phyloP scores from a whole-genome alignment of 53 echinoderm and acorn worm species.

The Paracentrotus lividus region DNA sequence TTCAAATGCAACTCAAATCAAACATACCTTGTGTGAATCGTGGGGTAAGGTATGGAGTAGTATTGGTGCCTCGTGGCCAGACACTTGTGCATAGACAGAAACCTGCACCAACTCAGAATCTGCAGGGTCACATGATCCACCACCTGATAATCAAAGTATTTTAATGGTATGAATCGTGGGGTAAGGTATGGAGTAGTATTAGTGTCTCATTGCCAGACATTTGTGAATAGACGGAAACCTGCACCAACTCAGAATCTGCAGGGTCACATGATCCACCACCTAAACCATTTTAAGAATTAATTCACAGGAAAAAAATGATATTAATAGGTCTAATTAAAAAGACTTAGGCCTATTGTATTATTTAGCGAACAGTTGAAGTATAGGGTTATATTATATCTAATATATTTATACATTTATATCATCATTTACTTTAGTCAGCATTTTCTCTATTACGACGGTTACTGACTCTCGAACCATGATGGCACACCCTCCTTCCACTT shows the following conservation, averaged over 20 bases:
- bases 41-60: constrained; percentile 80
- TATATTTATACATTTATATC: too few relatives aligned
- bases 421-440: too few relatives aligned
- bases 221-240: constrained; percentile 80
- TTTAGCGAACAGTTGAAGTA: too few relatives aligned
- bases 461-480: too few relatives aligned
- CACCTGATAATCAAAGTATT: constrained; percentile 69
- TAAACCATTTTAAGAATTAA: too few relatives aligned
- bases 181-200: constrained; percentile 75
- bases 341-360: too few relatives aligned
- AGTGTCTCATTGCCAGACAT: constrained; percentile 71
- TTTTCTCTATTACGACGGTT: too few relatives aligned
- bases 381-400: too few relatives aligned
- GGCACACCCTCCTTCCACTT: too few relatives aligned
- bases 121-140: constrained; percentile 93
- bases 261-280: constrained; percentile 97
- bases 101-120: constrained; percentile 86
- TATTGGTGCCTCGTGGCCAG: constrained; percentile 69
- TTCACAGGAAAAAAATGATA: too few relatives aligned
- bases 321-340: too few relatives aligned
- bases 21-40: constrained; percentile 82
- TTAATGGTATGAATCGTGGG: constrained; percentile 82
- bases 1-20: not conserved
- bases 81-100: constrained; percentile 78
- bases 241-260: constrained; percentile 82